Percentiles rank a stretch among this genome's conserved stretches.
These are phyloP conservation scores for Eriocheir sinensis DNA, from an alignment of 1,140 invertebrate species.

Conservation along the genomic window DNA sequence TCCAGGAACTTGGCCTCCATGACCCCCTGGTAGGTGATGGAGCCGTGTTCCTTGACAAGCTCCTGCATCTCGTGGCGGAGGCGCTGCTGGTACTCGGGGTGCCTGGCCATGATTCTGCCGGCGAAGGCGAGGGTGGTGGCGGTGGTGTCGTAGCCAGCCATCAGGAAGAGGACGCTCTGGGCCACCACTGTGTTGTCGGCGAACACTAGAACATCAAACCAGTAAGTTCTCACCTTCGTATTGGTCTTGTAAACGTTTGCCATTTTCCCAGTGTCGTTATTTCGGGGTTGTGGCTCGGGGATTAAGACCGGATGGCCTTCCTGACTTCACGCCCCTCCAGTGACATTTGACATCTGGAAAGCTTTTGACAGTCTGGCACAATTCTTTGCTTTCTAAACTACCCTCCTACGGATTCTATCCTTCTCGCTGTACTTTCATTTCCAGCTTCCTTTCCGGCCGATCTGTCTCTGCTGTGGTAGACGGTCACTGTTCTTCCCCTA, in stretches of 20 bases:
- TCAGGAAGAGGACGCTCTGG: constrained; percentile 79
- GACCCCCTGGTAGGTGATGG: constrained; percentile 63
- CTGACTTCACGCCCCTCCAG: background rate
- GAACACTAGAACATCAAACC: constrained; percentile 41
- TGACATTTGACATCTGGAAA: no score
- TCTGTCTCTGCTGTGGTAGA: no score
- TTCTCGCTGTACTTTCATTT: no score
- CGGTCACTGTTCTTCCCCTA: no score
- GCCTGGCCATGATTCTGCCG: constrained; percentile 81
- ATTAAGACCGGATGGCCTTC: no score
- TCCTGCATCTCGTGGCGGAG: constrained; percentile 62
- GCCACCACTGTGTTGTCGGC: constrained; percentile 80
- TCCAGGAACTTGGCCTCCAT: constrained; percentile 74
- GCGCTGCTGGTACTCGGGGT: constrained; percentile 79
- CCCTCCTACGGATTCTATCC: no score
- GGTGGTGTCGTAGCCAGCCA: constrained; percentile 83
- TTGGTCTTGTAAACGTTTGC: no score
- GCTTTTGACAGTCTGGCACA: no score
- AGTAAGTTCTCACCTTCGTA: background rate
- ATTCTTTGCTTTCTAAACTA: no score
- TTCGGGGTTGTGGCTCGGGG: no score
- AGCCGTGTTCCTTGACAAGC: constrained; percentile 31
- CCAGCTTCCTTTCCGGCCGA: no score
- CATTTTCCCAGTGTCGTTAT: background rate
- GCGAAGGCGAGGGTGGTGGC: constrained; percentile 81